Evolutionary conservation across 2,888 invertebrate species (phyloP).

Genomic region (Leucophenga maculata): DNA sequence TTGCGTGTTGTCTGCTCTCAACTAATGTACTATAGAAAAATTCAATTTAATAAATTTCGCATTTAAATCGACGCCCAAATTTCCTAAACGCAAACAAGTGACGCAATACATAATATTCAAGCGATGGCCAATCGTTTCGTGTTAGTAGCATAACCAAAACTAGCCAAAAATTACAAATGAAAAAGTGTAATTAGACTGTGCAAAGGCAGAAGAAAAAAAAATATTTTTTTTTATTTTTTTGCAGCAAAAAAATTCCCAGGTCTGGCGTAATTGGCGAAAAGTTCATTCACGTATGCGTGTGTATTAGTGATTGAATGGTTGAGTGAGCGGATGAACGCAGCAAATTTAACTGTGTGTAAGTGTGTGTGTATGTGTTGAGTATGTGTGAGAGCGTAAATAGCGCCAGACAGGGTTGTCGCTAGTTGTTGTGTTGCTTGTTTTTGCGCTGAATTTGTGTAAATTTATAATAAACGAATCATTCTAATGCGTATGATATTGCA

Average conservation of each 20-base stretch:
- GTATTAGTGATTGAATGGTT: conserved; percentile 32
- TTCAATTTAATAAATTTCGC: conserved; percentile 49
- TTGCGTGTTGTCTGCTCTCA: conserved; percentile 66
- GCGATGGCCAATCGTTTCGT: conserved; percentile 43
- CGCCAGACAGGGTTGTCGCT: background rate
- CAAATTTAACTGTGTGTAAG: conserved; percentile 4
- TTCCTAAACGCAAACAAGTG: conserved; percentile 54
- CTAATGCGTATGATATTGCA: background rate
- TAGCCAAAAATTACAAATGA: conserved; percentile 39
- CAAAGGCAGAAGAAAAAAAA: conserved; percentile 45
- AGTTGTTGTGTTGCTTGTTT: conserved; percentile 3
- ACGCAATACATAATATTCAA: conserved; percentile 45
- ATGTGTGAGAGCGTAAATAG: conserved; percentile 11
- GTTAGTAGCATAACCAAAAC: conserved; percentile 47
- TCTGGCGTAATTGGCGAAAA: conserved; percentile 59
- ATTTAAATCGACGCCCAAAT: conserved; percentile 53
- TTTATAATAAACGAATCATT: background rate
- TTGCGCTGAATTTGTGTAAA: background rate
- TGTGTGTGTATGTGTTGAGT: too few relatives aligned
- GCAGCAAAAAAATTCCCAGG: conserved; percentile 64
- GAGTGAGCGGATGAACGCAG: conserved; percentile 32
- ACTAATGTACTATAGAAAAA: conserved; percentile 50
- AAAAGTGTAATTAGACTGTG: conserved; percentile 53
- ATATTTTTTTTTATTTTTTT: conserved; percentile 43
- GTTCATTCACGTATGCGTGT: conserved; percentile 36